Evolutionary conservation across 2,888 invertebrate genomes (phyloP), one percentile per base, ranked within the genome.

Genomic region (Dendrolimus houi): DNA sequence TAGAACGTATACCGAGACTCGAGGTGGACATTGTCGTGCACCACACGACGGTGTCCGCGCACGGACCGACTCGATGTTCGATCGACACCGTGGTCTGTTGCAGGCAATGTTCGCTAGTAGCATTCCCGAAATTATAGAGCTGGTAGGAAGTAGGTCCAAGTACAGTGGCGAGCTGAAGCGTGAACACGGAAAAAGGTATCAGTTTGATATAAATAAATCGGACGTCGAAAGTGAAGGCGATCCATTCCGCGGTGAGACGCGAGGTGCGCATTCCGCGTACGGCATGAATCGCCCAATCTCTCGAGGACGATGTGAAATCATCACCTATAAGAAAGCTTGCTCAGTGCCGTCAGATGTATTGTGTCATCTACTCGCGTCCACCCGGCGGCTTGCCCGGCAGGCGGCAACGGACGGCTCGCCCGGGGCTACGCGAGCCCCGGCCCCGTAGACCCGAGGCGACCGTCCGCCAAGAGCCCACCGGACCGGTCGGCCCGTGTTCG

Each of bases 41-140:
- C 83, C 87, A 85, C 87, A 80, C 86, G 85, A 85, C 85, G 87
- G 88, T 86, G 87, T 83, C 77, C 83, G 83, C 80, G 81, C 75
- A 77, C 79, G 68, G 72, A 66, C 70, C 67, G 75, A 75, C 78
- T 78, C 77, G 73, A 75, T 79, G 72, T 80, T 75, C 86, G 84
- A 87, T 78, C 86, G 85, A 83, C 90, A 85, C 90, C 89, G 84
- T 89, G 90, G 90, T 93, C 94, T 93, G 94, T 94, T 95, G 92
- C 96, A 98, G 98, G 99, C 98, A 93, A 98, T 99, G 95, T 99
- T 99, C 96, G 98, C 99, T 94, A 98, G 98, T 95, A 98, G 98
- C 95, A 98, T 99, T 93, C 99, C 99, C 92, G 99, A 99, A 96
- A 98, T 99, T 93, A 98, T 98, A 93, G 98, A 99, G 94, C 97